Conservation (phyloP, 1,140 invertebrate genomes). For the Drosophila setifemur region DNA sequence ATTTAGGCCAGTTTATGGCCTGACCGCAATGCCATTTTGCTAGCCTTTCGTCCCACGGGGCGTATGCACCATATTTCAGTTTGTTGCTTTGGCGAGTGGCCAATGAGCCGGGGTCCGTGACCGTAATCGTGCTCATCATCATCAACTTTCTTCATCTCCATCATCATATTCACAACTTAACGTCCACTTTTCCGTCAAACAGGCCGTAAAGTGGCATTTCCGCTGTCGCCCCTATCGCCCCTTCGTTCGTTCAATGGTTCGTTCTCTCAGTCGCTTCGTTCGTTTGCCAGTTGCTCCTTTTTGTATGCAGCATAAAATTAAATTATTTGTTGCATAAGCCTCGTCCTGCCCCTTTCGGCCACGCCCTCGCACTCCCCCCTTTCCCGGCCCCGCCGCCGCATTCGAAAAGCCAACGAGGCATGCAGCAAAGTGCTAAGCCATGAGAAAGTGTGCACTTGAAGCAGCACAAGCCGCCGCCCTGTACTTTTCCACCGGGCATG, state of each 20-base stretch:
- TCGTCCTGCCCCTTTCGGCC: background rate
- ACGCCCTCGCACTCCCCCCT: background rate
- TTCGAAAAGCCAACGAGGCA: constrained; percentile 67
- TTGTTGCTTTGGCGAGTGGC: constrained; percentile 2
- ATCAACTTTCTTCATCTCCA: constrained; percentile 56
- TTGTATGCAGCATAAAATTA: constrained; percentile 78
- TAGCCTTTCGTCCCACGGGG: constrained; percentile 41
- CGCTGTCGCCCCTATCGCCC: constrained; percentile 45
- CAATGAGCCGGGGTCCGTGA: background rate
- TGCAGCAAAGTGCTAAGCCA: constrained; percentile 76
- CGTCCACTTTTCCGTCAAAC: constrained; percentile 76
- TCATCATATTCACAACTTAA: constrained; percentile 79
- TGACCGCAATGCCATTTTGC: constrained; percentile 56
- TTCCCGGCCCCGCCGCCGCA: background rate
- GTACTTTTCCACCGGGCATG: constrained; percentile 36
- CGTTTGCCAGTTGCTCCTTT: constrained; percentile 51
- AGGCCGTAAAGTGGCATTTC: constrained; percentile 80
- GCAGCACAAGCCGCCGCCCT: constrained; percentile 48
- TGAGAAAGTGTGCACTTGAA: constrained; percentile 79
- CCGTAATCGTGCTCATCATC: constrained; percentile 49
- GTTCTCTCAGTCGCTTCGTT: constrained; percentile 22
- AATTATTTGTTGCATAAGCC: constrained; percentile 80
- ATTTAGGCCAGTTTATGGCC: constrained; percentile 73
- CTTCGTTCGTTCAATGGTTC: constrained; percentile 25
- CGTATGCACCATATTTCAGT: constrained; percentile 62